Evolutionary conservation across 2,888 invertebrate species (phyloP), one percentile per base, ranked within the genome.

Genomic region (Criorhina ranunculi): DNA sequence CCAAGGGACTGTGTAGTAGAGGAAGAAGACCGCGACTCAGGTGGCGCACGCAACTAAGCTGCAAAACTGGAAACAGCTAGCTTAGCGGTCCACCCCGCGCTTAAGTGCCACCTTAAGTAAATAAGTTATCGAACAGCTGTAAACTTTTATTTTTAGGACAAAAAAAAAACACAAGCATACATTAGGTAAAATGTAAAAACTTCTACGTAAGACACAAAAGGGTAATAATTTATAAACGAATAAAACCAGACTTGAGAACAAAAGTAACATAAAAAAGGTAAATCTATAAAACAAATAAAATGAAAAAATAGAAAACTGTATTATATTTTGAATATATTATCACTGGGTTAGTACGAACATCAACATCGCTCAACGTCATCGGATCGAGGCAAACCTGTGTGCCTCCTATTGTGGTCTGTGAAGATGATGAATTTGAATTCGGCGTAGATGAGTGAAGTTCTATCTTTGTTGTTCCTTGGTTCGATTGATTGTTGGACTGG

Each of bases 371-470:
- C 88, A 94, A 94, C 90, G 94, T 94, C 95, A 95, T 95, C 93
- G 95, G 94, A 91, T 95, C 95, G 92, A 95, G 94, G 95, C 95
- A 95, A 93, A 95, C 95, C 94, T 95, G 95, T 90, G 94, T 94
- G 90, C 94, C 75, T 42, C 85, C 85, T 70, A 85, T 91, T 88
- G 92, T 90, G 81, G 91, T 90, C 81, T 91, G 91, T 73, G 90
- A 88, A 66, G 90, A 86, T 83, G 87, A 76, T 67, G 86, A 86
- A 69, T 80, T 81, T 88, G 69, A 89, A 87, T n/a, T 88, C 19
- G 89, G 88, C 42, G 90, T 90, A 51, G 90, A 89, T 80, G 91
- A 89, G 78, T 91, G 91, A 46, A 91, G 90, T 87, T 91, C 91
- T 75, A 91, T 91, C 88, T 91, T 91, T 7, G 91, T 91, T 42